A percentile compares a stretch with the other conserved stretches of the same genome.
Conservation (phyloP, 1,140 invertebrate genomes). For the Subanguina moxae region DNA sequence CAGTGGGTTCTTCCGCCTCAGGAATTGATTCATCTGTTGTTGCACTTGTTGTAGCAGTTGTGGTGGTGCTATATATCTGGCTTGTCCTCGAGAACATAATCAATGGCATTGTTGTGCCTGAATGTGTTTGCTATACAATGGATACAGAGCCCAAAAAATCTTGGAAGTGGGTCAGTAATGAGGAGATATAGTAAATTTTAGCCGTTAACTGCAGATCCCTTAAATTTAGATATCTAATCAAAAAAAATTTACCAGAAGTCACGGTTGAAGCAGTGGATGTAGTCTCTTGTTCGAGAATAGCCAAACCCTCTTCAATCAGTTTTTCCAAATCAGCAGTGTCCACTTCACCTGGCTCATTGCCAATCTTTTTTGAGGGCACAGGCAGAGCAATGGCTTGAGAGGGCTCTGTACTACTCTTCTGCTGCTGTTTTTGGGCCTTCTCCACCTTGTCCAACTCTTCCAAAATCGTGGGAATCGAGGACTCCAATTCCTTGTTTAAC, state of each 20-base stretch:
- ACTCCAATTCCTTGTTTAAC: slow-evolving; percentile 39
- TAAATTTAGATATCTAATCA: neutral
- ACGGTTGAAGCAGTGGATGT: neutral
- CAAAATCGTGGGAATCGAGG: slow-evolving; percentile 41
- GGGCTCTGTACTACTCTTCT: slow-evolving; percentile 7
- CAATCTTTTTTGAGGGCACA: no score
- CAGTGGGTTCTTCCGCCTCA: neutral
- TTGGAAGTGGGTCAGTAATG: no score
- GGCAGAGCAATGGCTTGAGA: slow-evolving; percentile 10
- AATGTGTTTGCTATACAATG: no score
- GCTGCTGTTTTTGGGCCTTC: slow-evolving; percentile 24
- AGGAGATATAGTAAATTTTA: no score
- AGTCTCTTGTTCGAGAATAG: slow-evolving; percentile 17
- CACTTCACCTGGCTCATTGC: neutral
- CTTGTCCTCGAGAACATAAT: slow-evolving; percentile 11
- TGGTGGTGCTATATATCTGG: neutral
- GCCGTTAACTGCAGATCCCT: no score
- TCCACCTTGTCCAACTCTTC: slow-evolving; percentile 35
- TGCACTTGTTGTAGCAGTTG: neutral
- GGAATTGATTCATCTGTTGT: neutral
- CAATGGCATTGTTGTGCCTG: slow-evolving; percentile 15
- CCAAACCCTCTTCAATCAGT: slow-evolving; percentile 20
- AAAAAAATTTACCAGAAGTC: neutral
- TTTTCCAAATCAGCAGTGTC: slow-evolving; percentile 15
- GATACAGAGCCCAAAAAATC: no score